Evolutionary conservation across 2,113 vertebrate species (phyloP), one percentile per base, ranked within the genome.

Genomic region (Rousettus leschenaultii): DNA sequence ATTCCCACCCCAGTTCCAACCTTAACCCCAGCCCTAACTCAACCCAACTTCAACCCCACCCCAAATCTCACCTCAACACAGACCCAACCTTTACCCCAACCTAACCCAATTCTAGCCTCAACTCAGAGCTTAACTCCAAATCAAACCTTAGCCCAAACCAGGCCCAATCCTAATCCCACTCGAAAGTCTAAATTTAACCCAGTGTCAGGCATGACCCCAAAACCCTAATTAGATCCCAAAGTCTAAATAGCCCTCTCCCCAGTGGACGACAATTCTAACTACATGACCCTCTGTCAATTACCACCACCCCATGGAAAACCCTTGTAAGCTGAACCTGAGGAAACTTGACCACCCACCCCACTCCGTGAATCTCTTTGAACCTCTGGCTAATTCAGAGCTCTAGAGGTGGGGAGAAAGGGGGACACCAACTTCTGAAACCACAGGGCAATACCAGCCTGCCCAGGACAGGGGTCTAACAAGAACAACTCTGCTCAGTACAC

Each of bases 351-450:
- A 89, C 89, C 71, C 71, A 94, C 53, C 79, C n/a, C 1, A 78
- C 79, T 53, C 90, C 90, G 80, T 1, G 4, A 2, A 83, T 0
- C 21, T 11, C 10, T 80, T 86, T 26, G 2, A 87, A 19, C 43
- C 0, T 13, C 88, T 35, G 7, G 45, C 61, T 30, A 6, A 1
- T 0, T 68, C 2, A 1, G 26, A 61, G 55, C 0, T 63, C 93
- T 94, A 59, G 70, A 86, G 38, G 12, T 12, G 28, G 13, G 2
- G 77, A 38, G 13, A 94, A 53, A 85, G 0, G 15, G 26, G 15
- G 14, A 82, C 33, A 55, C 2, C 73, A 63, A 24, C 13, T 57
- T 89, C 48, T 79, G 86, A 71, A 89, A 33, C 73, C 55, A 86
- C 4, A 90, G 48, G 12, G 9, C 59, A 70, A 30, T 10, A n/a